Evolutionary conservation across 2,888 invertebrate genomes (phyloP).

Genomic region (Parnassius apollo): DNA sequence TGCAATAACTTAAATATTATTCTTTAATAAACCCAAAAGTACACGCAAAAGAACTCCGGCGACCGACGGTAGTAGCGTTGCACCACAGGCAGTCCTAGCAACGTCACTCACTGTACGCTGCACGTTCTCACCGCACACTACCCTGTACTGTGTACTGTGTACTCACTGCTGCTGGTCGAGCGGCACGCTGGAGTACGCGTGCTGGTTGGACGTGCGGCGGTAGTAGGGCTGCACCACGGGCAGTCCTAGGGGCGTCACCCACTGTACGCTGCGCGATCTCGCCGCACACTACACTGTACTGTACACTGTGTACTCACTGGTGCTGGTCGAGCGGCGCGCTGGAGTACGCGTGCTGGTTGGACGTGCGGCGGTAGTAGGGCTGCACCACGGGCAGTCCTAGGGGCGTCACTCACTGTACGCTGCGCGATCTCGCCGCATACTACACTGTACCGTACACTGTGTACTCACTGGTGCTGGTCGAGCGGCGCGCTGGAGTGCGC

Average conservation of each 20-base stretch:
- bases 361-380: too few relatives aligned
- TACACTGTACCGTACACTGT: too few relatives aligned
- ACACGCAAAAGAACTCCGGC: slow-evolving; percentile 23
- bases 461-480: too few relatives aligned
- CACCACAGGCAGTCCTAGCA: slow-evolving; percentile 95
- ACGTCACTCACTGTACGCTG: slow-evolving; percentile 92
- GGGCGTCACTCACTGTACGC: too few relatives aligned
- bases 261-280: slow-evolving; percentile 87
- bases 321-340: too few relatives aligned
- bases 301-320: neutral
- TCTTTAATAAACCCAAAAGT: too few relatives aligned
- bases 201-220: slow-evolving; percentile 59
- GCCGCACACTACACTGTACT: slow-evolving; percentile 68
- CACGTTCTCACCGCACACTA: neutral
- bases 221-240: slow-evolving; percentile 97
- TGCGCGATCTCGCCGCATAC: too few relatives aligned
- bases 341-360: too few relatives aligned
- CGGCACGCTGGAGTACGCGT: slow-evolving; percentile 42
- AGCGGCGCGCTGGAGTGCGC: too few relatives aligned
- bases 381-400: too few relatives aligned
- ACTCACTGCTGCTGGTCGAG: slow-evolving; percentile 58
- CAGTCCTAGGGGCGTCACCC: slow-evolving; percentile 97
- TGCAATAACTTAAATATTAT: too few relatives aligned
- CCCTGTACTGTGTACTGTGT: neutral
- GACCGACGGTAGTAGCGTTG: slow-evolving; percentile 91